phyloP scores from a whole-genome alignment of 2,888 invertebrate species.

The Platycheirus rosarum region DNA sequence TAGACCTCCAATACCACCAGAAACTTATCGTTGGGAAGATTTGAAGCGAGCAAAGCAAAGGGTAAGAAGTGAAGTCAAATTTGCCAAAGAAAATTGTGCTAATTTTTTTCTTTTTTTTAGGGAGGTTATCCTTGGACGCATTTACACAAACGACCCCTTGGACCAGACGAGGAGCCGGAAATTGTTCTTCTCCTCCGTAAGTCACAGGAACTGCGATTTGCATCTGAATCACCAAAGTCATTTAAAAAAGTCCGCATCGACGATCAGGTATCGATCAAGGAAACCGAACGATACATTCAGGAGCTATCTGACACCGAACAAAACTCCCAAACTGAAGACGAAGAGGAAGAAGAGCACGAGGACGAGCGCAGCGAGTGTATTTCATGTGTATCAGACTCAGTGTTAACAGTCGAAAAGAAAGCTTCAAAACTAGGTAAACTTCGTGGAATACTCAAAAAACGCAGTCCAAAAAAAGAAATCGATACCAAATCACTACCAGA shows the following conservation, averaged over 20 bases:
- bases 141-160: conserved; percentile 86
- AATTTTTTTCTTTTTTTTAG: conserved; percentile 75
- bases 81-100: not conserved
- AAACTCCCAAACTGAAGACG: conserved; percentile 72
- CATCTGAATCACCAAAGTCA: conserved; percentile 82
- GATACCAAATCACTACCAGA: conserved; percentile 81
- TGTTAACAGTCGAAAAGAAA: conserved; percentile 79
- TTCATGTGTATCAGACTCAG: conserved; percentile 81
- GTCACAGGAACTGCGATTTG: conserved; percentile 80
- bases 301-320: conserved; percentile 81
- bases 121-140: conserved; percentile 93
- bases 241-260: conserved; percentile 82
- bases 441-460: conserved; percentile 85
- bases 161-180: conserved; percentile 82
- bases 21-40: conserved; percentile 93
- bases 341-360: conserved; percentile 76
- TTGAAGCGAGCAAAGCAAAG: conserved; percentile 86
- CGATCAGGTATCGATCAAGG: conserved; percentile 82
- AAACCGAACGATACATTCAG: conserved; percentile 82
- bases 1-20: conserved; percentile 87
- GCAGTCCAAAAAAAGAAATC: conserved; percentile 78
- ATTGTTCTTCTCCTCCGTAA: conserved; percentile 81
- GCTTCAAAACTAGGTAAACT: conserved; percentile 79
- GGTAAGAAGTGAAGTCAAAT: conserved; percentile 76
- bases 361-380: conserved; percentile 80